Evolutionary conservation across 2,888 invertebrate genomes (phyloP).

Genomic region (Cabera pusaria): DNA sequence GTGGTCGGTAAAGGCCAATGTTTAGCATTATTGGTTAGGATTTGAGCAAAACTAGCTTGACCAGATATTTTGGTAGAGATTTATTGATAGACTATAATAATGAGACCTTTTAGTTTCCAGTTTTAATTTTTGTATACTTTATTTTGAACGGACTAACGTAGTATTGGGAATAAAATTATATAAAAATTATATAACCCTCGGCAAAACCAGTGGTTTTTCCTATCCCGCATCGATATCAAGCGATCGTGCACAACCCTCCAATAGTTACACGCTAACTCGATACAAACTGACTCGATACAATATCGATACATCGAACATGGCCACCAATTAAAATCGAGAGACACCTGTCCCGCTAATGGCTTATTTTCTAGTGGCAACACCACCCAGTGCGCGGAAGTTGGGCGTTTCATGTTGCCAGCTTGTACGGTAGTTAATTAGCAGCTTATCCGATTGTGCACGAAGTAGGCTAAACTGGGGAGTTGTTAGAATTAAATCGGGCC

Average conservation of each 20-base stretch:
- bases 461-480: conserved; percentile 4
- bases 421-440: conserved; percentile 30
- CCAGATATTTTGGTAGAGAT: too few relatives aligned
- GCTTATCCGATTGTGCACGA: conserved; percentile 32
- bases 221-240: conserved; percentile 2
- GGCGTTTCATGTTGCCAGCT: conserved; percentile 31
- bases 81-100: too few relatives aligned
- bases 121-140: too few relatives aligned
- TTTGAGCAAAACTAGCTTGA: too few relatives aligned
- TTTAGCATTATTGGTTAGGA: too few relatives aligned
- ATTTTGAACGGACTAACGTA: too few relatives aligned
- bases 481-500: too few relatives aligned
- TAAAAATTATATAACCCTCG: too few relatives aligned
- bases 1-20: neutral
- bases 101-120: too few relatives aligned
- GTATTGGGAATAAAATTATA: too few relatives aligned
- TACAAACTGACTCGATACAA: conserved; percentile 21
- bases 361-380: conserved; percentile 33
- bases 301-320: conserved; percentile 30
- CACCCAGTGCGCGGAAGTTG: conserved; percentile 35
- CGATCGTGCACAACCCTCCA: conserved; percentile 2
- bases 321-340: conserved; percentile 38
- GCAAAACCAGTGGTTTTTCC: too few relatives aligned
- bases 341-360: conserved; percentile 37
- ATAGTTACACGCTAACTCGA: neutral